Evolutionary conservation across 1,140 invertebrate species (phyloP).

Genomic region (Grapholita molesta): DNA sequence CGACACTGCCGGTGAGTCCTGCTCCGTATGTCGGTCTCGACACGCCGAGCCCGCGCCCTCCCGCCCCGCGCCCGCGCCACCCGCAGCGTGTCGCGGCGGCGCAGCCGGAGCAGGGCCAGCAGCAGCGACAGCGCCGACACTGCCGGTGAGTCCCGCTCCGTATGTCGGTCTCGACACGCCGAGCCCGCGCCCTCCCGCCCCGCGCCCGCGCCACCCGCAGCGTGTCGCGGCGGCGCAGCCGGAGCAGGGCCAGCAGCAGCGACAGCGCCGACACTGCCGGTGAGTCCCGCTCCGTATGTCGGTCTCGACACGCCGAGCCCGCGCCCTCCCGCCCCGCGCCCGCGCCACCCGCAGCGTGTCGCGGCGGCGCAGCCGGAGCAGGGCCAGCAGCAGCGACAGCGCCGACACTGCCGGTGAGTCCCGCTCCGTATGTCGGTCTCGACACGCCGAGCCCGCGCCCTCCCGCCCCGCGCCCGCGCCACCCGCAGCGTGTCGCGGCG

Average conservation of each 20-base stretch:
- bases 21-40: no score
- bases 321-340: no score
- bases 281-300: no score
- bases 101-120: constrained; percentile 25
- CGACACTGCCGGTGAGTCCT: constrained; percentile 30
- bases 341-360: background rate
- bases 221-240: constrained; percentile 20
- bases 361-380: constrained; percentile 17
- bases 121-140: background rate
- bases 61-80: background rate
- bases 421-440: no score
- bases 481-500: no score
- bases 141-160: background rate
- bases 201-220: no score
- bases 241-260: constrained; percentile 7
- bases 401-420: constrained; percentile 40
- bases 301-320: no score
- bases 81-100: background rate
- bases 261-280: constrained; percentile 46
- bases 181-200: no score
- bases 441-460: no score
- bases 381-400: constrained; percentile 31
- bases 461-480: no score
- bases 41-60: background rate
- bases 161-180: no score